Evolutionary conservation across 2,113 vertebrate genomes (phyloP), one percentile per base, ranked within the genome.

Genomic region (Zingel zingel): DNA sequence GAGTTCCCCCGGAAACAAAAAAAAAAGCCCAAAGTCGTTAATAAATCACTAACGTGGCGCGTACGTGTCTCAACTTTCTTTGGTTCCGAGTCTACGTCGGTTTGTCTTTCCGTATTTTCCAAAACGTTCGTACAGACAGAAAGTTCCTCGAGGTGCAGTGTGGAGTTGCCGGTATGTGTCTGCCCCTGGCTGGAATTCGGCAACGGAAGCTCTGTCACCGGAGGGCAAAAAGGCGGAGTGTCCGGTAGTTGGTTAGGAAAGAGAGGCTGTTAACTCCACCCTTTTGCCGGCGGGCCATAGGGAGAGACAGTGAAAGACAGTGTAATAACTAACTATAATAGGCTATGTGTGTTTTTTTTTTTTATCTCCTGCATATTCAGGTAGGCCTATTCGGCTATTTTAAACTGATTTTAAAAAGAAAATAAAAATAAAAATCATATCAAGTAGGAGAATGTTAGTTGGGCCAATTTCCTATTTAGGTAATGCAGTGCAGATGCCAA

Each of bases 141-240:
- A 45, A 72, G 51, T 21, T 56, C 1, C 13, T 2, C 2, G 21
- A 65, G 51, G 71, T 85, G 0, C 39, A 5, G 50, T 7, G 48
- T n/a, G 23, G 27, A 53, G 30, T 6, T 23, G 16, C 73, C 73
- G 66, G 50, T 51, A 18, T 15, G 53, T 19, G 58, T 57, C 48
- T 67, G 83, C 74, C 33, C 73, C 73, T 64, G 80, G 86, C 73
- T 64, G 80, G 86, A 86, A 89, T 90, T 5, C 88, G 78, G 53
- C 54, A 82, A 71, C 79, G 93, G 94, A 94, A 93, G 86, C 88
- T 59, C 43, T 30, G 23, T 75, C 61, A 70, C 90, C 89, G 84
- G 82, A 19, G 65, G 71, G 48, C 74, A 70, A 54, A 73, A 27
- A 87, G 94, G 90, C 90, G 93, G 91, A 83, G 92, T 93, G 88